These are phyloP conservation scores for Nematolebias whitei DNA, from an alignment of 2,113 vertebrate genomes.

Conservation along the genomic window DNA sequence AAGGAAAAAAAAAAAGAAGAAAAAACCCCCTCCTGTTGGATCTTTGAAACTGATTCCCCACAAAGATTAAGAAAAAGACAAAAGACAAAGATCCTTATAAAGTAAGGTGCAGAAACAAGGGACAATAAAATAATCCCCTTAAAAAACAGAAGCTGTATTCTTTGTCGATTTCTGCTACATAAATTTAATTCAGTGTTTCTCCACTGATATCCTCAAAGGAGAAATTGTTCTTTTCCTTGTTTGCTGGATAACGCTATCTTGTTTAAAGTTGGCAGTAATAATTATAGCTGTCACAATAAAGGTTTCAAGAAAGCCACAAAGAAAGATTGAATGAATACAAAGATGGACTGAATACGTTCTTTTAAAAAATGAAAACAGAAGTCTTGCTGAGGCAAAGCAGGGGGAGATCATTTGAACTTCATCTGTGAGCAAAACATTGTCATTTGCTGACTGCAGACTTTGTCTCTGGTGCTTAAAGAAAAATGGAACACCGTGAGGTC, in stretches of 20 bases:
- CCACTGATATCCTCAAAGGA: slow-evolving; percentile 11
- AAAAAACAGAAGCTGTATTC: neutral
- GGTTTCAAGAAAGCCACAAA: neutral
- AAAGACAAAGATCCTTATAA: neutral
- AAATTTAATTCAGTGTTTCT: neutral
- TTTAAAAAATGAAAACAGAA: neutral
- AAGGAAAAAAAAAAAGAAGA: too few species aligned
- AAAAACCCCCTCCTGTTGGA: too few species aligned
- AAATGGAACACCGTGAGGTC: neutral
- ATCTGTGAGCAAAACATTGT: neutral
- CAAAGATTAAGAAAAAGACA: neutral
- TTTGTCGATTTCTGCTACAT: slow-evolving; percentile 2
- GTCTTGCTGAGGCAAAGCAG: neutral
- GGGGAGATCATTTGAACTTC: neutral
- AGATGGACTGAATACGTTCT: neutral
- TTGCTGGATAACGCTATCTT: neutral
- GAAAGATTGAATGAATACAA: neutral
- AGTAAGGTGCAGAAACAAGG: neutral
- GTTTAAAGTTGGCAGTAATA: slow-evolving; percentile 1
- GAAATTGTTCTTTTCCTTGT: neutral
- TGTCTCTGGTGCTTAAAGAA: slow-evolving; percentile 12
- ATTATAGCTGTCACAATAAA: neutral
- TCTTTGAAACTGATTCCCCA: neutral
- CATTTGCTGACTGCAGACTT: neutral
- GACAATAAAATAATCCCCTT: neutral